These are phyloP conservation scores for Brevipalpus yothersi DNA, from an alignment of 1,140 invertebrate genomes.

Conservation along the genomic window DNA sequence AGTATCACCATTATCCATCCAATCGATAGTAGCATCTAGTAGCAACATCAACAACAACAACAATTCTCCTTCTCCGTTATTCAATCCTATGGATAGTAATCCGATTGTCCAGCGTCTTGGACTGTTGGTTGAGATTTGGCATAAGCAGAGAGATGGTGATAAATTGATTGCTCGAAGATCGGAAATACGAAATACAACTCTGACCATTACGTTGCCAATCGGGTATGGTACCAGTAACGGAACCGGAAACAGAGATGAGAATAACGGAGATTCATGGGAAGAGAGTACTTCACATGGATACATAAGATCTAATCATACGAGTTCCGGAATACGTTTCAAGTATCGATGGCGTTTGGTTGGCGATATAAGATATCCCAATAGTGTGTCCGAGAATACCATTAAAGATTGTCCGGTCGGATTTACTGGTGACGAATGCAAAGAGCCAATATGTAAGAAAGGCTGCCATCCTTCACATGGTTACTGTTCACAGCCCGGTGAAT, in stretches of 20 bases:
- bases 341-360: neutral
- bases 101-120: neutral
- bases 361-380: neutral
- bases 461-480: conserved; percentile 21
- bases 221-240: neutral
- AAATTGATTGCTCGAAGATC: conserved; percentile 5
- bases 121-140: conserved; percentile 8
- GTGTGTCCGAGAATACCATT: neutral
- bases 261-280: no score
- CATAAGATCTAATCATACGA: neutral
- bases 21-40: neutral
- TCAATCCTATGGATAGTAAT: neutral
- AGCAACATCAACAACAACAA: neutral
- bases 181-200: conserved; percentile 1
- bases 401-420: conserved; percentile 4
- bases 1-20: neutral
- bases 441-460: conserved; percentile 4
- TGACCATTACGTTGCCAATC: neutral
- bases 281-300: no score
- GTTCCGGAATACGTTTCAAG: neutral
- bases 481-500: conserved; percentile 28
- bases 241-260: neutral
- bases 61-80: neutral
- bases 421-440: conserved; percentile 1
- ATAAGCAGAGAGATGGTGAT: conserved; percentile 1